These are phyloP conservation scores for Tadarida brasiliensis DNA, from an alignment of 2,797 vertebrate species.

Conservation along the genomic window DNA sequence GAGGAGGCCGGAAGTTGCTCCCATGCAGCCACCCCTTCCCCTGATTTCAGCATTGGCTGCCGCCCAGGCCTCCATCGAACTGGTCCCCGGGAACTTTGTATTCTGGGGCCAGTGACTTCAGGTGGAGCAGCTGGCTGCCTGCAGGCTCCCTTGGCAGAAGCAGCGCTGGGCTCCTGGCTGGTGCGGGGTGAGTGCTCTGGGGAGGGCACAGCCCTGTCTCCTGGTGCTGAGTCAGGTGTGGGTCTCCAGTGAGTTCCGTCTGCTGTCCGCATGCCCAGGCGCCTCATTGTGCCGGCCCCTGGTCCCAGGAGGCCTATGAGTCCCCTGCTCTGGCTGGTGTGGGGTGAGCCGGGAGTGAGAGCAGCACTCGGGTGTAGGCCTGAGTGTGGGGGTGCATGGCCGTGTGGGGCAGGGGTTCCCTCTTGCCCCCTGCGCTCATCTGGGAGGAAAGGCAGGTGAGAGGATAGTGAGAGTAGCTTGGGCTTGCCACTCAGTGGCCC, in stretches of 20 bases:
- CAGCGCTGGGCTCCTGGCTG: not conserved
- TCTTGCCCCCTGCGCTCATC: not conserved
- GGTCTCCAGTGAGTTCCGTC: rapidly evolving
- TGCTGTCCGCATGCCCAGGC: rapidly evolving
- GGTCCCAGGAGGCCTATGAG: not conserved
- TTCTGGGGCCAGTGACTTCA: slow-evolving; percentile 25
- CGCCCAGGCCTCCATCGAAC: slow-evolving; percentile 7
- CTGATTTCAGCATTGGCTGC: slow-evolving; percentile 57
- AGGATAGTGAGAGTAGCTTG: no score
- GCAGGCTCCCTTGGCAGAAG: not conserved
- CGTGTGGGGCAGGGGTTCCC: not conserved
- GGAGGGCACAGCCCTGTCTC: not conserved
- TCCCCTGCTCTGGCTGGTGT: not conserved
- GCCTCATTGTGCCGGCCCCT: not conserved
- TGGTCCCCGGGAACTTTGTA: slow-evolving; percentile 49
- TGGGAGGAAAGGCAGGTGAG: not conserved
- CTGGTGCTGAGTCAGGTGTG: not conserved
- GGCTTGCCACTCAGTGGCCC: not conserved
- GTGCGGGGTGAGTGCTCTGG: slow-evolving; percentile 25
- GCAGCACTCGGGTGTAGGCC: no score
- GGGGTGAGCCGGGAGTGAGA: not conserved
- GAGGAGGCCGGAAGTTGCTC: not conserved
- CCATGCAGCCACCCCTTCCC: not conserved
- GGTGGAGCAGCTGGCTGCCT: not conserved
- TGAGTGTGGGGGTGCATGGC: not conserved